A percentile compares a stretch with the other conserved stretches of the same genome.
Evolutionary conservation across 2,113 vertebrate genomes (phyloP).

Genomic region (Larimichthys polyactis): DNA sequence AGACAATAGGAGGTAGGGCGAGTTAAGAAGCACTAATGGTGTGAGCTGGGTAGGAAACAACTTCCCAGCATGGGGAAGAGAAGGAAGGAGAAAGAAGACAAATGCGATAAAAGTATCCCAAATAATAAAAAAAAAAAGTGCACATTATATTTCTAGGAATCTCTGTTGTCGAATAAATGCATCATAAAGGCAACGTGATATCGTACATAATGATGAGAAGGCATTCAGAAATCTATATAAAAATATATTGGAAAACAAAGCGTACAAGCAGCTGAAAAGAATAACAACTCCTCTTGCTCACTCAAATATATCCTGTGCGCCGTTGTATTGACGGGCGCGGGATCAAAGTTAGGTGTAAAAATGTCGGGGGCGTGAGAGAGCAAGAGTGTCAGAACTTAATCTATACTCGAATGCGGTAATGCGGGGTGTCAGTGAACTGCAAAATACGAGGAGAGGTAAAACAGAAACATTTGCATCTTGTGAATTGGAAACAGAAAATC

Average conservation of each 20-base stretch:
- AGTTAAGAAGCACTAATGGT: conserved; percentile 64
- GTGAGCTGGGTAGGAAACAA: conserved; percentile 33
- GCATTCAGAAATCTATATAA: not conserved
- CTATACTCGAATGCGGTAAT: conserved; percentile 9
- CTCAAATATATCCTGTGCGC: not conserved
- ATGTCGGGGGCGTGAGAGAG: conserved; percentile 16
- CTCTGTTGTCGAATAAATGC: not conserved
- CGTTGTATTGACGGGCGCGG: not conserved
- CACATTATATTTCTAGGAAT: no score
- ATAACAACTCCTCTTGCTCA: not conserved
- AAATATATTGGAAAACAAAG: not conserved
- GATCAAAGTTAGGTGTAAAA: conserved; percentile 41
- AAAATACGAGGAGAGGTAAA: not conserved
- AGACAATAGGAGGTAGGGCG: conserved; percentile 63
- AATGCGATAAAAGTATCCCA: not conserved
- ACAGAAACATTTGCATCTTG: conserved; percentile 1
- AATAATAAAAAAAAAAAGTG: no score
- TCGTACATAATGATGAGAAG: not conserved
- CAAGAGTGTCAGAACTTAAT: conserved; percentile 33
- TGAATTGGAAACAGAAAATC: not conserved
- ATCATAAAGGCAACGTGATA: not conserved
- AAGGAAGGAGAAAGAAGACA: not conserved
- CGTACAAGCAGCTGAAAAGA: not conserved
- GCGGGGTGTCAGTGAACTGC: conserved; percentile 15
- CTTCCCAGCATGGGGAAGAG: conserved; percentile 29